These are phyloP conservation scores for Acrocephalus scirpaceus DNA, from an alignment of 2,797 vertebrate genomes.

Conservation along the genomic window DNA sequence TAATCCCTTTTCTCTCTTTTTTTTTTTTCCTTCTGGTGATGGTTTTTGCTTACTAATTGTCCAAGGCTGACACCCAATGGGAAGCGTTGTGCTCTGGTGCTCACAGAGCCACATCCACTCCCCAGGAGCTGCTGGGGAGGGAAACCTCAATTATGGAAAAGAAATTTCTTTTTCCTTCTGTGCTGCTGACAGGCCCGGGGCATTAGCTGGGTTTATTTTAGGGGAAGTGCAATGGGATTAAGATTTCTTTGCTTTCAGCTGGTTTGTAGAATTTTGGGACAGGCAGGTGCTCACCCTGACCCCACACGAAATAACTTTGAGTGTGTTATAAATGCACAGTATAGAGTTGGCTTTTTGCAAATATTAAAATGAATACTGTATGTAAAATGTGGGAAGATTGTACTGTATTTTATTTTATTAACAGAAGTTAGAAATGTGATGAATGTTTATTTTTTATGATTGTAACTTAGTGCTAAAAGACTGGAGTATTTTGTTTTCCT, in stretches of 20 bases:
- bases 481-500: too few relatives aligned
- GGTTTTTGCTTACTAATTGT: conserved; percentile 49
- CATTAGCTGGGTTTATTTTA: not conserved
- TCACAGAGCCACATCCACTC: not conserved
- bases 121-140: not conserved
- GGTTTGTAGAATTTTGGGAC: not conserved
- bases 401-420: too few relatives aligned
- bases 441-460: too few relatives aligned
- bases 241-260: not conserved
- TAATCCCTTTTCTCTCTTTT: not conserved
- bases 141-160: not conserved
- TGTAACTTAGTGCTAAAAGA: too few relatives aligned
- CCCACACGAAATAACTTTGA: not conserved
- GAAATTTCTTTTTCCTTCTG: not conserved
- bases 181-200: not conserved
- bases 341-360: too few relatives aligned
- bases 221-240: not conserved
- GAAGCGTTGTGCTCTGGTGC: not conserved
- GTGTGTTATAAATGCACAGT: not conserved
- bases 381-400: too few relatives aligned
- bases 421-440: too few relatives aligned
- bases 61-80: conserved; percentile 35
- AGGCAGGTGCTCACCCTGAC: not conserved
- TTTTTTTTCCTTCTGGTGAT: conserved; percentile 6
- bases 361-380: too few relatives aligned